A percentile compares a stretch with the other conserved stretches of the same genome.
These are phyloP conservation scores for Agapostemon virescens DNA, from an alignment of 2,888 invertebrate genomes.

Conservation along the genomic window DNA sequence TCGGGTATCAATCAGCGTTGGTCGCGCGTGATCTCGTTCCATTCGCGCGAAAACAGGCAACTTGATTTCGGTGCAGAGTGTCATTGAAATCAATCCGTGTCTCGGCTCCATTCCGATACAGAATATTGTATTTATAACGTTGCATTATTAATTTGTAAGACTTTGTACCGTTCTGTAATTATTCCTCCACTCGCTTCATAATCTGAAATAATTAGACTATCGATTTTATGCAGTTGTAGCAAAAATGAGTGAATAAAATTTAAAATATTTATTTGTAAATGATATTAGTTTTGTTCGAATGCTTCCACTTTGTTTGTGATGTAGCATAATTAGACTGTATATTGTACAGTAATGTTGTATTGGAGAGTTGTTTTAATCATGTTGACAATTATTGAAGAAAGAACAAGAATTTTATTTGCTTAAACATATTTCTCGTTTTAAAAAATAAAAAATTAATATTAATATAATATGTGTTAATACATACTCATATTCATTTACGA, in stretches of 20 bases:
- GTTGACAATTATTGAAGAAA: too few species aligned
- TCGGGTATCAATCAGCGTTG: constrained; percentile 45
- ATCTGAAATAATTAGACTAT: too few species aligned
- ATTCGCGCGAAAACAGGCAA: background rate
- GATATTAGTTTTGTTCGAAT: too few species aligned
- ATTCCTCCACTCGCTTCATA: background rate
- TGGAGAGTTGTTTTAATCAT: background rate
- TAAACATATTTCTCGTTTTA: background rate
- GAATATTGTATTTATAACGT: background rate
- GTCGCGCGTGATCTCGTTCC: constrained; percentile 28
- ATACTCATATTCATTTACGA: too few species aligned
- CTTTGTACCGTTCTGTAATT: background rate
- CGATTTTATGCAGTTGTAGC: too few species aligned
- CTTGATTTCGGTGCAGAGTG: background rate
- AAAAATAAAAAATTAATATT: background rate
- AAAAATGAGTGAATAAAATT: too few species aligned
- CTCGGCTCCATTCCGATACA: background rate
- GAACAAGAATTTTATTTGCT: background rate
- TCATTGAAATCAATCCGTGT: background rate
- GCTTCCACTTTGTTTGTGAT: too few species aligned
- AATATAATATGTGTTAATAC: background rate
- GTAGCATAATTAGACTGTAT: background rate
- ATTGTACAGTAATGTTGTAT: too few species aligned
- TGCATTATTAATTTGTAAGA: background rate
- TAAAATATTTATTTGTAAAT: too few species aligned